These are phyloP conservation scores for Clarias magur DNA, from an alignment of 2,113 vertebrate species.

Conservation along the genomic window DNA sequence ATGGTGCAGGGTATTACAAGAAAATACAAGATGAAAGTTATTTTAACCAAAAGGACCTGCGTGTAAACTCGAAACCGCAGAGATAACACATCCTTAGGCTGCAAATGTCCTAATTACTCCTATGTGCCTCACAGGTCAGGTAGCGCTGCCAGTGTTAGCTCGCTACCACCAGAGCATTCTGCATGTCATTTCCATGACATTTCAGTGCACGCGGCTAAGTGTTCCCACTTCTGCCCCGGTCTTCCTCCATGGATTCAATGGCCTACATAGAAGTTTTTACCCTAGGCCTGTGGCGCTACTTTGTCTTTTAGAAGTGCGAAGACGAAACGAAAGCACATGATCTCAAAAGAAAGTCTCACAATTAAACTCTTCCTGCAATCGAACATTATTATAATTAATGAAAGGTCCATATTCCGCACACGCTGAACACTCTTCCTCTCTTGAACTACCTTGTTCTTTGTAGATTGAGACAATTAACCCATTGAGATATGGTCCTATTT, in stretches of 20 bases:
- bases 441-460: background rate
- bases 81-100: conserved; percentile 47
- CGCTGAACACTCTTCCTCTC: background rate
- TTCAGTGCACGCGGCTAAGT: conserved; percentile 61
- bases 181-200: conserved; percentile 46
- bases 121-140: conserved; percentile 59
- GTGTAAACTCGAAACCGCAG: conserved; percentile 43
- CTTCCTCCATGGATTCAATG: conserved; percentile 75
- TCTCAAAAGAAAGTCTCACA: conserved; percentile 23
- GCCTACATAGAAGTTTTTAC: conserved; percentile 79
- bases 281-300: conserved; percentile 67
- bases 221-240: conserved; percentile 70
- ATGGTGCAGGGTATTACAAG: background rate
- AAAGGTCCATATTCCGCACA: background rate
- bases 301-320: conserved; percentile 42
- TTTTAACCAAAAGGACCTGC: conserved; percentile 21
- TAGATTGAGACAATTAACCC: conserved; percentile 10
- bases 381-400: background rate
- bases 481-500: background rate
- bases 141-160: conserved; percentile 49
- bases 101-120: conserved; percentile 57
- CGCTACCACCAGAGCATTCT: conserved; percentile 52
- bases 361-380: background rate
- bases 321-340: conserved; percentile 32
- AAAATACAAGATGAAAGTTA: conserved; percentile 34